Evolutionary conservation across 2,797 vertebrate species (phyloP), one percentile per base, ranked within the genome.

Genomic region (Ctenosaura bakeri): DNA sequence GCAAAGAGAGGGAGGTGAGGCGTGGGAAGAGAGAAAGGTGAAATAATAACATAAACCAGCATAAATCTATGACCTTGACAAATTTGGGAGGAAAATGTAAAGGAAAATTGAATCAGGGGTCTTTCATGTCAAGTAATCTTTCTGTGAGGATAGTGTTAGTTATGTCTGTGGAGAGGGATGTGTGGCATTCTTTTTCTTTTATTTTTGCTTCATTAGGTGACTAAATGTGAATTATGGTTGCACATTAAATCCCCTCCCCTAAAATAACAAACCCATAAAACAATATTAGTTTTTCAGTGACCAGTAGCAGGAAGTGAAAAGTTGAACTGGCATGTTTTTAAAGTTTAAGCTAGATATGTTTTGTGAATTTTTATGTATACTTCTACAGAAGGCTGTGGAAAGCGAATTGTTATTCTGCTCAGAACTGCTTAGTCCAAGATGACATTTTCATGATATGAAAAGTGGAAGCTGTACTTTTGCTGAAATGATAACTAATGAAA

Each of bases 51-150:
- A 88, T 16, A 78, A 64, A 89, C 54, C 0, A 91, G 0, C 52
- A 90, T 16, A 35, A 82, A 85, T 16, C 6, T 16, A 42, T 54
- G 85, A 52, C 0, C 5, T 52, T 74, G 52, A 74, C 29, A 88
- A 20, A 73, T 20, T 54, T 52, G 59, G n/a, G 42, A 24, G 7
- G 29, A 46, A 46, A 56, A n/a, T 54, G 9, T 46, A 26, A 4
- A 71, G 64, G 73, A 81, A 26, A 88, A 84, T 10, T 0, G 0
- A n/a, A 29, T 4, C 66, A 54, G 32, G 52, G 54, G 35, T 46
- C 77, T 20, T 56, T 64, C 0, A 0, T 84, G 20, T 0, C 0
- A n/a, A 52, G 46, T 52, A 38, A 74, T 18, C 71, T 89, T 69
- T 71, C 20, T 35, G n/a, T 85, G 66, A 42, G 50, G n/a, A n/a